Conservation (phyloP, 2,113 vertebrate species). For the Ceyx margarethae region DNA sequence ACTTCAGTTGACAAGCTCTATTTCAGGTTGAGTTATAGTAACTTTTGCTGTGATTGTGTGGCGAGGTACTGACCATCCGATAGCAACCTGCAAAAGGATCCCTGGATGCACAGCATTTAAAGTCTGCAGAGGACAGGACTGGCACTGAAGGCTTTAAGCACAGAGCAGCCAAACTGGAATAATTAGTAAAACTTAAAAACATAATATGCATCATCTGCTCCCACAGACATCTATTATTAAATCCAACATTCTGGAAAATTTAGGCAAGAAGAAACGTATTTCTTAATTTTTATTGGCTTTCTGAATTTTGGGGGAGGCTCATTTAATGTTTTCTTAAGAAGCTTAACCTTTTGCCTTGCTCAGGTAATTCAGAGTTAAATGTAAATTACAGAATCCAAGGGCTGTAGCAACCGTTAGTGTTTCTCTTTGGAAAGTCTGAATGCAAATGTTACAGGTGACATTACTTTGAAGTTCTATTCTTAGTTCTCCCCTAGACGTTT, state of each 20-base stretch:
- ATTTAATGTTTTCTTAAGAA: background rate
- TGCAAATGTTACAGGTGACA: conserved; percentile 50
- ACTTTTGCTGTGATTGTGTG: background rate
- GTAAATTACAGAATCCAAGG: background rate
- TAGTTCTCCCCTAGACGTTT: background rate
- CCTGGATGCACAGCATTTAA: background rate
- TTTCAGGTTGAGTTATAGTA: background rate
- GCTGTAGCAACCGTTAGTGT: background rate
- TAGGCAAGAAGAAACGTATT: background rate
- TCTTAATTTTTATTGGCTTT: background rate
- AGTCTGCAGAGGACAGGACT: background rate
- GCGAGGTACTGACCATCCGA: background rate
- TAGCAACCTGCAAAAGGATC: background rate
- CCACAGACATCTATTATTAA: conserved; percentile 33
- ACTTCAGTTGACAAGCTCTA: background rate
- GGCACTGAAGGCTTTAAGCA: conserved; percentile 12
- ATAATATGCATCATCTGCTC: background rate
- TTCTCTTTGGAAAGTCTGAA: background rate
- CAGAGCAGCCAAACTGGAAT: background rate
- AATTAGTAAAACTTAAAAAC: background rate
- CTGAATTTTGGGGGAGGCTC: background rate
- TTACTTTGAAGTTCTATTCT: conserved; percentile 55
- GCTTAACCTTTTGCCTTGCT: background rate
- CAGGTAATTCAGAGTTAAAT: background rate
- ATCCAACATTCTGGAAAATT: background rate